Base-by-base conservation (phyloP, 92 coral and sea anemone species). In the Actinernus sp. region DNA sequence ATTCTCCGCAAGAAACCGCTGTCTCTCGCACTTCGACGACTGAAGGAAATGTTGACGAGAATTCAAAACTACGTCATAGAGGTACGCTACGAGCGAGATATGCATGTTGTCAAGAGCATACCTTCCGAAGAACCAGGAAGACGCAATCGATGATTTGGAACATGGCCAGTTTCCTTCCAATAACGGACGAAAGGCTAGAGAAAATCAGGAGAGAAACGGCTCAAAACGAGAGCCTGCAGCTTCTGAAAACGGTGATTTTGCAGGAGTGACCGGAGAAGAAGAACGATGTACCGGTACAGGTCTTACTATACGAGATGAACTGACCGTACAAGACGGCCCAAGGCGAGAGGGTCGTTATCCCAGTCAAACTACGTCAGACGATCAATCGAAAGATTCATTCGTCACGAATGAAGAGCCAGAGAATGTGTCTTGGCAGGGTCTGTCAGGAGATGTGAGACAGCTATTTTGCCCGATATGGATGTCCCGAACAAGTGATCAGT, bases 21-120 rank as follows among this genome's bases (percentile, higher is more conserved):
- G 27, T 17, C 74, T 2, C 31, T 58, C 12, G 80, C 80, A 10
- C 68, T 71, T 7, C 26, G 59, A 19, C 56, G 79, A 17, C 46
- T 80, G 52, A 70, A 78, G 20, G 78, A 78, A 1, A 68, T 78
- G 78, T 71, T 79, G 79, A 62, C 63, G 63, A 27, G 73, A 46
- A 60, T 73, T 0, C 81, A 73, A 50, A 74, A 74, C 25, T 74
- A 74, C 46, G 50, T 48, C 52, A 19, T 61, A 4, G 53, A 48
- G 36, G 73, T 74, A 13, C 22, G 55, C 34, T 61, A 62, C 29
- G 73, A 79, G 37, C 48, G 43, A 18, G 74, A 59, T n/a, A n/a
- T n/a, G n/a, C n/a, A n/a, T n/a, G n/a, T 73, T 74, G 3, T 61
- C 61, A 9, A 65, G 81, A 49, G 73, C 81, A 8, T 23, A 61